A percentile compares a stretch with the other conserved stretches of the same genome.
These are phyloP conservation scores for Bujurquina vittata DNA, from an alignment of 2,113 vertebrate genomes.

Conservation along the genomic window DNA sequence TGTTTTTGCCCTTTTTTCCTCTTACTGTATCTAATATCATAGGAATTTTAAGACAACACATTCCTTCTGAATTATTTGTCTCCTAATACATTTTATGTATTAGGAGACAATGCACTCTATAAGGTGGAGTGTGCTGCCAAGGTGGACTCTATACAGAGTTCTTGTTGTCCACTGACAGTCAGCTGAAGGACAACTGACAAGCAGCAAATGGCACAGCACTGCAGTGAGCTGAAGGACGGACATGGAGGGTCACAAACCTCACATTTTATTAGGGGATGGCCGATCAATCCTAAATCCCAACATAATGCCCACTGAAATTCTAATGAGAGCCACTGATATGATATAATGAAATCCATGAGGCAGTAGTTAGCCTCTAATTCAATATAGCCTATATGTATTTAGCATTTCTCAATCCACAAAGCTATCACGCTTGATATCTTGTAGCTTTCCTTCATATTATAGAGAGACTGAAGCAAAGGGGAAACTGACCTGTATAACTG, in stretches of 20 bases:
- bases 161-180: slow-evolving; percentile 6
- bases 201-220: slow-evolving; percentile 25
- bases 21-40: background rate
- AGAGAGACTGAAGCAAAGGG: background rate
- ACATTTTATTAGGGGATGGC: slow-evolving; percentile 40
- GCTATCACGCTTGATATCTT: slow-evolving; percentile 1
- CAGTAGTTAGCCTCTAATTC: slow-evolving; percentile 33
- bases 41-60: background rate
- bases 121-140: background rate
- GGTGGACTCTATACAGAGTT: background rate
- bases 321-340: slow-evolving; percentile 54
- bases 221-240: slow-evolving; percentile 17
- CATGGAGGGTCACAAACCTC: slow-evolving; percentile 55
- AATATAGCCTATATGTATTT: slow-evolving; percentile 34
- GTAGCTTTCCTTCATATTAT: background rate
- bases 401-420: slow-evolving; percentile 15
- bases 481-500: background rate
- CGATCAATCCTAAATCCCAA: slow-evolving; percentile 51
- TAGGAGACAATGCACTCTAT: background rate
- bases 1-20: background rate
- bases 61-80: background rate
- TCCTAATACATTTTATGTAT: background rate
- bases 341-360: slow-evolving; percentile 48
- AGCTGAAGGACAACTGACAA: slow-evolving; percentile 19
- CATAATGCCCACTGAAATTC: slow-evolving; percentile 42